These are phyloP conservation scores for Auanema freiburgensis DNA, from an alignment of 2,888 invertebrate genomes.

Conservation along the genomic window DNA sequence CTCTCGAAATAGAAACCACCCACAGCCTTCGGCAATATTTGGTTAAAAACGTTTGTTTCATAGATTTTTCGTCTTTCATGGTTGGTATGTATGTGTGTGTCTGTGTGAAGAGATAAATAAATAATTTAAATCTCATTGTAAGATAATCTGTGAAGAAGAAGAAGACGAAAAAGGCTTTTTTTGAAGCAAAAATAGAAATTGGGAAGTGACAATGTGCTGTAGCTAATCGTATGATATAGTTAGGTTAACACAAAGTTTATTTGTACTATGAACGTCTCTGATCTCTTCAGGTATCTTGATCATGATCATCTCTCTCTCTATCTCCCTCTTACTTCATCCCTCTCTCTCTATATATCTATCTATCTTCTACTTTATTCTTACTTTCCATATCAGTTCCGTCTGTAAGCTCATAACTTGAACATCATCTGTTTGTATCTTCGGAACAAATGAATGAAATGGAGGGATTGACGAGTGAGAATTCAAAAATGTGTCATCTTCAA, in stretches of 20 bases:
- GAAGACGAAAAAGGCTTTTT: neutral
- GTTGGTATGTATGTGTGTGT: no score
- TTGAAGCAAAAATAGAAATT: neutral
- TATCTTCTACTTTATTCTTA: conserved; percentile 7
- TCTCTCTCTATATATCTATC: neutral
- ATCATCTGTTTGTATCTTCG: conserved; percentile 7
- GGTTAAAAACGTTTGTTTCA: no score
- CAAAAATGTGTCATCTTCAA: no score
- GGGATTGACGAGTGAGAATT: neutral
- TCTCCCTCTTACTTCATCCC: conserved; percentile 7
- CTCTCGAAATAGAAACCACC: no score
- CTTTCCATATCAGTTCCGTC: neutral
- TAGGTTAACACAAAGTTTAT: neutral
- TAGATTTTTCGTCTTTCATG: no score
- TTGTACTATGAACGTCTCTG: conserved; percentile 1
- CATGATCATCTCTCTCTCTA: neutral
- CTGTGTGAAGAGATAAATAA: no score
- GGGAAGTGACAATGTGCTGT: neutral
- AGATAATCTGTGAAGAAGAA: no score
- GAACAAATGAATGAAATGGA: conserved; percentile 14
- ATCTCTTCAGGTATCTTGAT: conserved; percentile 13
- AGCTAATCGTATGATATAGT: neutral
- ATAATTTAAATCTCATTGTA: no score
- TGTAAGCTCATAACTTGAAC: conserved; percentile 18
- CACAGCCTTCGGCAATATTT: no score